phyloP scores from a whole-genome alignment of 2,888 invertebrate species.

The Gisinianus flammeolus region DNA sequence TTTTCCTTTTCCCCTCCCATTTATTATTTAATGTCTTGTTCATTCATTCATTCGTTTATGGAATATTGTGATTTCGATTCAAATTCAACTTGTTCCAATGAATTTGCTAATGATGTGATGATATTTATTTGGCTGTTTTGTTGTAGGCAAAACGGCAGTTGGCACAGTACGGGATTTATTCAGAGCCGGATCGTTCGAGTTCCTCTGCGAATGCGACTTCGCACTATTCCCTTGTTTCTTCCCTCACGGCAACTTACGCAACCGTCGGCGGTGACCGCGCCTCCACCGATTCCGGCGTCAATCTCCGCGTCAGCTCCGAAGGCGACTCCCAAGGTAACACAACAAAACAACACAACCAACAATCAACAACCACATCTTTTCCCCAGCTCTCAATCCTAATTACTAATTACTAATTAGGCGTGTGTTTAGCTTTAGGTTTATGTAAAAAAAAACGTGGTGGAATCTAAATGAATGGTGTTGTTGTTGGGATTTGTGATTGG shows the following conservation, averaged over 20 bases:
- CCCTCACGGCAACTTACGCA: slow-evolving; percentile 58
- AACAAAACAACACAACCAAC: slow-evolving; percentile 68
- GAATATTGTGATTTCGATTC: no score
- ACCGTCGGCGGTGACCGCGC: slow-evolving; percentile 57
- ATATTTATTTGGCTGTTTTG: not conserved
- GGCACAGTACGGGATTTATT: slow-evolving; percentile 72
- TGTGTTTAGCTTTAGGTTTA: no score
- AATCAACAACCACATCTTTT: slow-evolving; percentile 63
- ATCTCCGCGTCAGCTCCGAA: slow-evolving; percentile 76
- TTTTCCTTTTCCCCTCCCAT: no score
- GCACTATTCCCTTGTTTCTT: slow-evolving; percentile 58
- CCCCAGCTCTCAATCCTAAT: not conserved
- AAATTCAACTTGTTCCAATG: not conserved
- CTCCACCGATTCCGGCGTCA: slow-evolving; percentile 82
- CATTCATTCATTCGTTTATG: no score
- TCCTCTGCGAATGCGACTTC: slow-evolving; percentile 55
- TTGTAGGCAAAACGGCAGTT: slow-evolving; percentile 75
- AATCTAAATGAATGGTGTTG: no score
- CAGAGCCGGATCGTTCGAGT: slow-evolving; percentile 73
- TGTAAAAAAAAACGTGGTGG: no score
- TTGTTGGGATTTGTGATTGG: no score
- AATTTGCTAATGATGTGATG: not conserved
- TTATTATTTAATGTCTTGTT: no score
- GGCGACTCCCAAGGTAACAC: slow-evolving; percentile 67
- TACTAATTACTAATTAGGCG: no score